A percentile compares a stretch with the other conserved stretches of the same genome.
Conservation (phyloP, 2,113 vertebrate species). For the Caranx melampygus region DNA sequence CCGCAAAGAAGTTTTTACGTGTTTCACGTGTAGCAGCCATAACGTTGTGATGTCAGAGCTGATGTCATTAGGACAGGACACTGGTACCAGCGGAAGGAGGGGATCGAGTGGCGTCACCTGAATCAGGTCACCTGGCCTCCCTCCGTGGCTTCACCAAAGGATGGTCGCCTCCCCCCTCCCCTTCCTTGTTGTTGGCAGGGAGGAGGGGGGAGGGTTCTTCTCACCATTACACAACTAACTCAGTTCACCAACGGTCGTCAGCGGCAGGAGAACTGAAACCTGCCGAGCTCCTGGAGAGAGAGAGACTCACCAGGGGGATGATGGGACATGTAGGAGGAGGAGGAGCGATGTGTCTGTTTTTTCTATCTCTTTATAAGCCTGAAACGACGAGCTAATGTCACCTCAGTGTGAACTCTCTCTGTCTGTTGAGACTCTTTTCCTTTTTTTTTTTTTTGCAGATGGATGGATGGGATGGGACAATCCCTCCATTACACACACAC, state of each 20-base stretch:
- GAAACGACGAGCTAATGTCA: conserved; percentile 46
- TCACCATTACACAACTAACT: conserved; percentile 34
- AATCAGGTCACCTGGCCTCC: conserved; percentile 67
- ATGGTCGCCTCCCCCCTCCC: conserved; percentile 37
- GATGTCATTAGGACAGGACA: conserved; percentile 69
- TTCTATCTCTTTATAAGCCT: conserved; percentile 58
- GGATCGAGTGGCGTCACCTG: conserved; percentile 51
- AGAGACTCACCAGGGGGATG: conserved; percentile 6
- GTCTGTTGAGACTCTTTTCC: conserved; percentile 24
- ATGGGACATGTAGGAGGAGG: conserved; percentile 8
- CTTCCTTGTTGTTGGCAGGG: conserved; percentile 11
- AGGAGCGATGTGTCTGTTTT: conserved; percentile 44
- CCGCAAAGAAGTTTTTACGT: conserved; percentile 43
- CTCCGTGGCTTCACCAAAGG: conserved; percentile 75
- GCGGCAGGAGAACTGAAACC: conserved; percentile 34
- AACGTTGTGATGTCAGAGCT: conserved; percentile 77
- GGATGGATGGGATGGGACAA: conserved; percentile 35
- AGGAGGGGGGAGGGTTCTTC: neutral
- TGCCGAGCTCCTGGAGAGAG: neutral
- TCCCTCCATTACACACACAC: neutral
- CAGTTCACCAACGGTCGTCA: conserved; percentile 2
- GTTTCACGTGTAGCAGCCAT: conserved; percentile 78
- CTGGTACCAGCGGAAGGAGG: conserved; percentile 31
- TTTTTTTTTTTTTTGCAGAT: conserved; percentile 32
- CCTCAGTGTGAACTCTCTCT: conserved; percentile 53